Evolutionary conservation across 2,113 vertebrate genomes (phyloP).

Genomic region (Pardalotus punctatus): DNA sequence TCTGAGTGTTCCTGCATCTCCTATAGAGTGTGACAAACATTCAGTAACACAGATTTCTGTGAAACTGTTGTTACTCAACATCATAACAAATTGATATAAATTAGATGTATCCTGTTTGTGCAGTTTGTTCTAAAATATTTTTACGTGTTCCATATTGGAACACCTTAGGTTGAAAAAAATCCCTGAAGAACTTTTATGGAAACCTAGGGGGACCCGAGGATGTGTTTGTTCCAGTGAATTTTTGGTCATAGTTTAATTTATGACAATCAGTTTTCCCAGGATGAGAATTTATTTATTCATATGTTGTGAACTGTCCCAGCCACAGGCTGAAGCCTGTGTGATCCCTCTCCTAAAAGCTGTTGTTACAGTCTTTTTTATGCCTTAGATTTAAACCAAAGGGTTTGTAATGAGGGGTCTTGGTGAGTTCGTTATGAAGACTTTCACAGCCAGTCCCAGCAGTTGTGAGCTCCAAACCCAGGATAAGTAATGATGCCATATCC

Average conservation of each 20-base stretch:
- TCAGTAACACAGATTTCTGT: not conserved
- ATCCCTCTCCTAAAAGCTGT: not conserved
- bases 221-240: not conserved
- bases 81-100: not conserved
- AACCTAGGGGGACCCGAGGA: not conserved
- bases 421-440: not conserved
- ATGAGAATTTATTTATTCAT: not conserved
- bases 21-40: not conserved
- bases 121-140: not conserved
- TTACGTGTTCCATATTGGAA: not conserved
- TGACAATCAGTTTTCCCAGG: not conserved
- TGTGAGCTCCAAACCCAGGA: not conserved
- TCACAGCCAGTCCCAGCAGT: not conserved
- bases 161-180: not conserved
- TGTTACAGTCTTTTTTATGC: not conserved
- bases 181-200: not conserved
- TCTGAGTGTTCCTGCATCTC: constrained; percentile 14
- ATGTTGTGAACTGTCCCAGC: not conserved
- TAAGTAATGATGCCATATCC: not conserved
- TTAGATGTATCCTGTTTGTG: not conserved
- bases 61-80: not conserved
- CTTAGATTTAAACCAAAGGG: not conserved
- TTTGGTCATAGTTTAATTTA: not conserved
- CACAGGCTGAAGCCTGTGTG: not conserved
- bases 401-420: not conserved